Evolutionary conservation across 2,113 vertebrate genomes (phyloP).

Genomic region (Todiramphus saurophagus): DNA sequence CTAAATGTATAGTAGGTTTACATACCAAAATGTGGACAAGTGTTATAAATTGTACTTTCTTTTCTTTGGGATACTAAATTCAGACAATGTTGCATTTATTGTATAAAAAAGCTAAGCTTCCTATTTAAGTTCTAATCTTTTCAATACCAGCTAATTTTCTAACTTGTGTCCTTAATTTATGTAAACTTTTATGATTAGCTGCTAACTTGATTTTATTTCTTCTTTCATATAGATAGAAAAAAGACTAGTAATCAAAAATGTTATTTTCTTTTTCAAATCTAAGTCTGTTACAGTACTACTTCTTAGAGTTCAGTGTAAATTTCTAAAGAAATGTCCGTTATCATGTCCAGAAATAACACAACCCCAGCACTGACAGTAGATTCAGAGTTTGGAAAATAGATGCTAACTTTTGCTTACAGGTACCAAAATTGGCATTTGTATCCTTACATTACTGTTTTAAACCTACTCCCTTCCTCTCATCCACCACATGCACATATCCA

Average conservation of each 20-base stretch:
- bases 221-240: neutral
- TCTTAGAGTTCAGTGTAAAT: neutral
- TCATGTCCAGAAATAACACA: neutral
- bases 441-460: neutral
- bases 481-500: neutral
- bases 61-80: neutral
- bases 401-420: neutral
- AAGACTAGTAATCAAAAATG: neutral
- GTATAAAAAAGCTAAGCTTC: neutral
- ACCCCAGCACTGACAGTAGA: neutral
- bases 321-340: neutral
- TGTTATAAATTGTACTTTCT: neutral
- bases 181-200: neutral
- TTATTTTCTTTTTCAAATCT: neutral
- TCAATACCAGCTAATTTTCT: neutral
- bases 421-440: neutral
- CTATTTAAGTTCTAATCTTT: neutral
- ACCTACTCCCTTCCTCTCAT: neutral
- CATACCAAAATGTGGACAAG: neutral
- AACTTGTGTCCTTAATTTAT: neutral
- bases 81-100: neutral
- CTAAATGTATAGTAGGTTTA: neutral
- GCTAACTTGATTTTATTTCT: neutral
- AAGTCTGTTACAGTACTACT: neutral
- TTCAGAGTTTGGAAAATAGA: too few species aligned